Evolutionary conservation across 1,140 invertebrate genomes (phyloP).

Genomic region (Bombus confusus): DNA sequence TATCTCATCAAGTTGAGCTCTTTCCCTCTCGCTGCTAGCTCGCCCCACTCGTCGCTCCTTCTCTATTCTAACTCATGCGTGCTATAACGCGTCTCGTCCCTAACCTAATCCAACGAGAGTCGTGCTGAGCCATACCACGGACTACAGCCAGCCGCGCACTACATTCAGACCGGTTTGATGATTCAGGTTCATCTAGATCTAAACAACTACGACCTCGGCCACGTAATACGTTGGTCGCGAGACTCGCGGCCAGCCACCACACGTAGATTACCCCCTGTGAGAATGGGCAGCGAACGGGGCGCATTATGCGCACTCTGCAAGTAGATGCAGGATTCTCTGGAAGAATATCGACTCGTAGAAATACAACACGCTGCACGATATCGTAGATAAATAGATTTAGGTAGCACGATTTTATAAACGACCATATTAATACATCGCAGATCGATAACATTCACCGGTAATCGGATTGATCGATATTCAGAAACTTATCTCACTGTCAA

Average conservation of each 20-base stretch:
- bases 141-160: conserved; percentile 58
- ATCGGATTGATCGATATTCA: neutral
- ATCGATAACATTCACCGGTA: neutral
- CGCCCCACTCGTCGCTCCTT: conserved; percentile 41
- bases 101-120: conserved; percentile 81
- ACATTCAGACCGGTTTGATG: conserved; percentile 78
- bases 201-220: conserved; percentile 66
- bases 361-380: neutral
- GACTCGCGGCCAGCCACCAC: conserved; percentile 35
- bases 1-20: conserved; percentile 17
- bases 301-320: conserved; percentile 11
- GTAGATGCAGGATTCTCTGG: neutral
- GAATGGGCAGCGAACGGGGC: conserved; percentile 38
- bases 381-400: neutral
- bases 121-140: conserved; percentile 69
- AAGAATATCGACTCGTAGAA: neutral
- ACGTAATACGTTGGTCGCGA: conserved; percentile 66
- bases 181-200: conserved; percentile 80
- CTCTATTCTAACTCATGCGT: conserved; percentile 74
- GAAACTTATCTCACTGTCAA: neutral
- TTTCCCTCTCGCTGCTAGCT: conserved; percentile 6
- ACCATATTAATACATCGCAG: neutral
- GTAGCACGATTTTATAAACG: neutral
- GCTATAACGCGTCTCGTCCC: conserved; percentile 75
- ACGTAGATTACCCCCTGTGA: conserved; percentile 37